Evolutionary conservation across 2,113 vertebrate species (phyloP).

Genomic region (Campylomormyrus numenius): DNA sequence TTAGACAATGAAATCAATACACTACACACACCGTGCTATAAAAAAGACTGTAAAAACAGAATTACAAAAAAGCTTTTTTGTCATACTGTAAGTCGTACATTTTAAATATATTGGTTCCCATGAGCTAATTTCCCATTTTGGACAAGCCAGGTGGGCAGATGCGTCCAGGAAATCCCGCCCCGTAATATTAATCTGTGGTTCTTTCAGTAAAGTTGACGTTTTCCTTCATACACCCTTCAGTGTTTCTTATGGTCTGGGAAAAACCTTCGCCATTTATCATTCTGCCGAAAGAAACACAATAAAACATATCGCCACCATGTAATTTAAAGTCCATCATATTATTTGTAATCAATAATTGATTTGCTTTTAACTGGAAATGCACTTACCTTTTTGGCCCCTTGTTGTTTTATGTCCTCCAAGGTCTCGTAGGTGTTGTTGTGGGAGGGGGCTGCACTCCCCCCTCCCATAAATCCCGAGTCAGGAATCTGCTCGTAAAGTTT

Average conservation of each 20-base stretch:
- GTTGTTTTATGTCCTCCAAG: slow-evolving; percentile 48
- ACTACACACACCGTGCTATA: not conserved
- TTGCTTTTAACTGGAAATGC: not conserved
- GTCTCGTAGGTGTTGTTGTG: slow-evolving; percentile 41
- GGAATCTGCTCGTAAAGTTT: slow-evolving; percentile 29
- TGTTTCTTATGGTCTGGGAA: slow-evolving; percentile 31
- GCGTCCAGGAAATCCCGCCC: not conserved
- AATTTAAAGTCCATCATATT: slow-evolving; percentile 11
- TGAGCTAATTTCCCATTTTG: not conserved
- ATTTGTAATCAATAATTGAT: not conserved
- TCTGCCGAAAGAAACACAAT: slow-evolving; percentile 47
- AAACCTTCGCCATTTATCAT: slow-evolving; percentile 65
- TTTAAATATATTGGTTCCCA: not conserved
- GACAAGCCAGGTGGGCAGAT: not conserved
- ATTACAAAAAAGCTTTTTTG: not conserved
- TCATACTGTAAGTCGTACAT: not conserved
- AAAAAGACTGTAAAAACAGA: not conserved
- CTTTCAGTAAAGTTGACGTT: not conserved
- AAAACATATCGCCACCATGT: not conserved
- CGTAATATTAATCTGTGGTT: not conserved
- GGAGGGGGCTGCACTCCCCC: not conserved
- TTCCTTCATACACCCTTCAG: not conserved
- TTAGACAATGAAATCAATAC: not conserved
- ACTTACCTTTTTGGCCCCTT: slow-evolving; percentile 45
- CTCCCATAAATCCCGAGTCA: not conserved